Percentiles rank a stretch among this genome's conserved stretches.
phyloP scores from a whole-genome alignment of 2,888 invertebrate genomes.

The Habroteleia sp. region DNA sequence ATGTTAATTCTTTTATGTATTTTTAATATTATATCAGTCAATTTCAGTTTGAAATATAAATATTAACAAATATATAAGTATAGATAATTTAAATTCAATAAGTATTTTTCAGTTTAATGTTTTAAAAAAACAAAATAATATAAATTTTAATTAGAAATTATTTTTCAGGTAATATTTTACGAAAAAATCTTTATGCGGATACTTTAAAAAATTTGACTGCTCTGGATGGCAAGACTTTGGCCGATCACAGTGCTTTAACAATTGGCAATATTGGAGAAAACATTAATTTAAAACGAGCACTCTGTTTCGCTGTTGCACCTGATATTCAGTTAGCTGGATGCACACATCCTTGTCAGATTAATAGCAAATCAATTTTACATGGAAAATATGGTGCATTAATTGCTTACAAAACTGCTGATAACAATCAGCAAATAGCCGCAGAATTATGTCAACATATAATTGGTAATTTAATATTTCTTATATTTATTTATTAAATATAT shows the following conservation, averaged over 20 bases:
- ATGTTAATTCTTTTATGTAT: too few species aligned
- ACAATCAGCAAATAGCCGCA: conserved; percentile 83
- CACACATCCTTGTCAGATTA: conserved; percentile 88
- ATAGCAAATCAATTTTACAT: conserved; percentile 82
- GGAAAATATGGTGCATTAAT: conserved; percentile 94
- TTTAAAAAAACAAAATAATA: too few species aligned
- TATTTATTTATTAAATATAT: conserved; percentile 63
- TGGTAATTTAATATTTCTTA: too few species aligned
- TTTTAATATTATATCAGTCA: too few species aligned
- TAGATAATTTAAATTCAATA: too few species aligned
- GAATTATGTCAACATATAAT: conserved; percentile 96
- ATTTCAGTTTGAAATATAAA: too few species aligned
- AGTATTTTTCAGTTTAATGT: too few species aligned
- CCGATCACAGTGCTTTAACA: conserved; percentile 90
- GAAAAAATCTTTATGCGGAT: conserved; percentile 84
- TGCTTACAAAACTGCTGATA: conserved; percentile 83
- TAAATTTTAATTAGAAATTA: too few species aligned
- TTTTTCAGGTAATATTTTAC: conserved; percentile 58
- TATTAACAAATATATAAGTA: too few species aligned
- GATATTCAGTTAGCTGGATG: conserved; percentile 85
- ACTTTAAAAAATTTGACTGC: conserved; percentile 85
- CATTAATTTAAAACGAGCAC: conserved; percentile 89
- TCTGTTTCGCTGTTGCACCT: conserved; percentile 86
- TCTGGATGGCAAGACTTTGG: conserved; percentile 86
- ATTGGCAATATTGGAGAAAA: conserved; percentile 97